Base-by-base conservation (phyloP, 1,140 invertebrate genomes). In the Drosophila santomea region DNA sequence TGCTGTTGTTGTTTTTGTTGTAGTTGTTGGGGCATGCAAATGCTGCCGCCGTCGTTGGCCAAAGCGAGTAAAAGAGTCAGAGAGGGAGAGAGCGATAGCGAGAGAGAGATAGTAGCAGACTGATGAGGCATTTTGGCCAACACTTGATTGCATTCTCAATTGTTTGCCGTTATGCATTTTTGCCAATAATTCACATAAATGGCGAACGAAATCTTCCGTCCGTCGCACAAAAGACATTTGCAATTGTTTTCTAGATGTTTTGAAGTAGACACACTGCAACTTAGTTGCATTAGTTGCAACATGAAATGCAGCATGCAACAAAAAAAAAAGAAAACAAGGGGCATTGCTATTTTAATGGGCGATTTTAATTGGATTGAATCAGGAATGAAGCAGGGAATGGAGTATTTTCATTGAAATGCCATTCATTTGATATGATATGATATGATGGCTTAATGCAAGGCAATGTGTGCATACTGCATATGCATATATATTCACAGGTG, bases 71-170 rank as follows among this genome's bases (percentile, higher is more conserved):
- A 62, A 66, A 17, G 17, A 17, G 17, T 17, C 17, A 32, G 28
- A 36, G 28, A 62, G 62, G 32, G 25, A 41, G 12, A 14, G 2
- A 35, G 0, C 1, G 51, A 11, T 12, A 10, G 5, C 15, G 7
- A 11, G 14, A 12, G 25, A 15, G 2, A 38, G 11, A 23, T 20
- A 15, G 14, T 1, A 23, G 20, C 41, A 58, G 57, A 61, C 81
- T 64, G 63, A 63, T 68, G 67, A 51, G 79, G 72, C 71, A 76
- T 88, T 88, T 85, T 88, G 60, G 74, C 80, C 84, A 88, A 89
- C 84, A 89, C 84, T 89, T 88, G 75, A 89, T 88, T 88, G 80
- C 84, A 74, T 88, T 88, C 88, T 88, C 82, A 88, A 88, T 88
- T 88, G 84, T 88, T 86, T 88, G 83, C 83, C 84, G 82, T 82